phyloP scores from a whole-genome alignment of 1,140 invertebrate genomes.

The Agraylea sexmaculata region DNA sequence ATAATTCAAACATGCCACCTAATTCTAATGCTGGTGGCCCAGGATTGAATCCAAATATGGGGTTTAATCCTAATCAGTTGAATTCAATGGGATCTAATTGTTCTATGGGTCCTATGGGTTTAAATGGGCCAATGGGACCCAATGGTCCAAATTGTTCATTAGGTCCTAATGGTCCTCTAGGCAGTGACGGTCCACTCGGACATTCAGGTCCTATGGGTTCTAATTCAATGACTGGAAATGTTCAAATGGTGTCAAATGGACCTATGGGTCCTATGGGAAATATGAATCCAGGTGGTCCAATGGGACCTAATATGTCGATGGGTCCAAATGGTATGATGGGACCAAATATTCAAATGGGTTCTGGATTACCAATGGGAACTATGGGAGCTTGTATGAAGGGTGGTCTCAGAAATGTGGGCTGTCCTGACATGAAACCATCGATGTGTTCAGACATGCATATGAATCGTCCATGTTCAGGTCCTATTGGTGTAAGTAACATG shows the following conservation, averaged over 20 bases:
- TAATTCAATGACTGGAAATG: conserved; percentile 23
- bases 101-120: conserved; percentile 27
- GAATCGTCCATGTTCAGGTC: conserved; percentile 36
- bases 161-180: conserved; percentile 14
- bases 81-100: conserved; percentile 28
- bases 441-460: conserved; percentile 41
- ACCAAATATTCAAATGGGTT: conserved; percentile 38
- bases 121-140: conserved; percentile 24
- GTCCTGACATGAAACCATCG: conserved; percentile 37
- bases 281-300: conserved; percentile 31
- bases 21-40: conserved; percentile 27
- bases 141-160: conserved; percentile 17
- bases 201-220: conserved; percentile 29
- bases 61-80: conserved; percentile 32
- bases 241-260: conserved; percentile 33
- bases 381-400: conserved; percentile 40
- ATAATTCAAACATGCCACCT: conserved; percentile 28
- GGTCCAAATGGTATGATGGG: conserved; percentile 40
- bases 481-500: conserved; percentile 34
- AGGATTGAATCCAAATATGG: conserved; percentile 32
- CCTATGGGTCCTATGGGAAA: conserved; percentile 31
- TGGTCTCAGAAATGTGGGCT: conserved; percentile 29
- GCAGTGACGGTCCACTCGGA: conserved; percentile 13
- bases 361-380: conserved; percentile 36
- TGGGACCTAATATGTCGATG: conserved; percentile 34